These are phyloP conservation scores for Limonius californicus DNA, from an alignment of 1,140 invertebrate genomes.

Conservation along the genomic window DNA sequence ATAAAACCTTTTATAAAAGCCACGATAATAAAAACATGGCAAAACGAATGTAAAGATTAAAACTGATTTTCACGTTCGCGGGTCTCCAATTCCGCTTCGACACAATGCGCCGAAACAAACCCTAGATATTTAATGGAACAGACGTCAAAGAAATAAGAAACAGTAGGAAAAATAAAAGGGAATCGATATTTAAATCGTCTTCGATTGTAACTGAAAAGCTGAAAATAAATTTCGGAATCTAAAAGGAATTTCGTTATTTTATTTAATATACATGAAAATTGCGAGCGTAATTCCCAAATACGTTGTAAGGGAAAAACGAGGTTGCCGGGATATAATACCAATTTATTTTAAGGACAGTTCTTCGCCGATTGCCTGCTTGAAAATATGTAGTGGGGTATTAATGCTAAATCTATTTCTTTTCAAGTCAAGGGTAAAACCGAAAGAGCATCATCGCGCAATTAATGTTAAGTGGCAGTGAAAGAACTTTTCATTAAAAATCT, in stretches of 20 bases:
- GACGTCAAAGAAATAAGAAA: conserved; percentile 7
- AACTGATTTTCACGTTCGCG: conserved; percentile 8
- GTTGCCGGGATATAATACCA: too few relatives aligned
- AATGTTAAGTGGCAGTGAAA: conserved; percentile 27
- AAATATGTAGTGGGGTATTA: too few relatives aligned
- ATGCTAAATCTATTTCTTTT: too few relatives aligned
- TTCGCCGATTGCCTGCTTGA: too few relatives aligned
- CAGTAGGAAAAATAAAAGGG: background rate
- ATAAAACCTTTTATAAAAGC: conserved; percentile 8
- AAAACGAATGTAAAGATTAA: conserved; percentile 4
- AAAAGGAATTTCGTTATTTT: too few relatives aligned
- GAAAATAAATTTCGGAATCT: too few relatives aligned
- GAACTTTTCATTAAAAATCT: conserved; percentile 29
- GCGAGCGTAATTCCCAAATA: too few relatives aligned
- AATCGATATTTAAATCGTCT: conserved; percentile 8
- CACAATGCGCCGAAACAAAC: background rate
- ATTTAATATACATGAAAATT: too few relatives aligned
- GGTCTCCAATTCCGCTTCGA: background rate
- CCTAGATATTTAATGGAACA: conserved; percentile 12
- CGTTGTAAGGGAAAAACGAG: too few relatives aligned
- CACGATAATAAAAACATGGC: background rate
- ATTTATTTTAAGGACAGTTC: too few relatives aligned
- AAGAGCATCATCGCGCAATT: conserved; percentile 21
- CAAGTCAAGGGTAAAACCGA: background rate
- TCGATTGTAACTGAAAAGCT: too few relatives aligned